These are phyloP conservation scores for Hippasteria phrygiana DNA, from an alignment of 53 echinoderm and acorn worm genomes.

Conservation along the genomic window DNA sequence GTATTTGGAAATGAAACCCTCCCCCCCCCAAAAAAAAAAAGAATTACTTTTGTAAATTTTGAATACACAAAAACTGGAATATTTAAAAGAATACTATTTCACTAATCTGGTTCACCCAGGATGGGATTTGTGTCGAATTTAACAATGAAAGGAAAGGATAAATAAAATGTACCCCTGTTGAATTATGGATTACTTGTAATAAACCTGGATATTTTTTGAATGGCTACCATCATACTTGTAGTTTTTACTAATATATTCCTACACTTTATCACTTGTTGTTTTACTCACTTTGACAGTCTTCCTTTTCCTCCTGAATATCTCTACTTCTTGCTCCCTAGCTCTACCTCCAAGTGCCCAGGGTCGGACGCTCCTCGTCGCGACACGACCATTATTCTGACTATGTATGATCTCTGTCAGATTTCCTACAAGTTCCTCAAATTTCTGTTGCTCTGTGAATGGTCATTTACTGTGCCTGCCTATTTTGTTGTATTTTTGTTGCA, in stretches of 20 bases:
- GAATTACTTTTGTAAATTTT: no score
- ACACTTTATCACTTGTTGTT: background rate
- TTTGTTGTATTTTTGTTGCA: no score
- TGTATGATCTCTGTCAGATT: background rate
- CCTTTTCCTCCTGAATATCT: background rate
- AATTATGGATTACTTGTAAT: background rate
- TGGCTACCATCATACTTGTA: background rate
- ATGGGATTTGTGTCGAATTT: no score
- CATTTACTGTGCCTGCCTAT: no score
- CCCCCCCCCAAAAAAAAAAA: no score
- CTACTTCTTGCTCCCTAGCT: background rate
- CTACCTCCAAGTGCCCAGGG: slow-evolving; percentile 44
- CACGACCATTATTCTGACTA: slow-evolving; percentile 18
- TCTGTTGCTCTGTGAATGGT: background rate
- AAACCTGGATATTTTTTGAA: background rate
- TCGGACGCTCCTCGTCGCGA: slow-evolving; percentile 6
- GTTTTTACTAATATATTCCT: background rate
- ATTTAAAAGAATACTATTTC: no score
- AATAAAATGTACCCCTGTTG: background rate
- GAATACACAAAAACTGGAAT: no score
- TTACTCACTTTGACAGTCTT: background rate
- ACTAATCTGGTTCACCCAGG: no score
- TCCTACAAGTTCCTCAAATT: background rate
- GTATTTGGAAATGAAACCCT: no score
- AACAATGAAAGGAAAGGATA: no score